Conservation (phyloP, 2,113 vertebrate species). For the Halichoeres trimaculatus region DNA sequence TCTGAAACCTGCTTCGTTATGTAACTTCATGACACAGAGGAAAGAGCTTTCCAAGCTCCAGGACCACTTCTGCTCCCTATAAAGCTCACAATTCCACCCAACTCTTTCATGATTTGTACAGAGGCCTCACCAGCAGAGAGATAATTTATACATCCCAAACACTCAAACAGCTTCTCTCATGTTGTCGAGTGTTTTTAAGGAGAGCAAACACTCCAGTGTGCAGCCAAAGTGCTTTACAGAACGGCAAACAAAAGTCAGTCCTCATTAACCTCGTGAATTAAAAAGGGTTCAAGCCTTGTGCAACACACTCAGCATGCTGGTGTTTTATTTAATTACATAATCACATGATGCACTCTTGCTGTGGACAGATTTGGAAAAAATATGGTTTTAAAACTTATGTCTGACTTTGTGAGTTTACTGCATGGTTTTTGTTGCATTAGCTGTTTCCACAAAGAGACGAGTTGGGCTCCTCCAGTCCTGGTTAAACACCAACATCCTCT, state of each 20-base stretch:
- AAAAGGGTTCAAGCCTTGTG: background rate
- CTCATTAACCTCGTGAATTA: slow-evolving; percentile 23
- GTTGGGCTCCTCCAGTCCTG: too few relatives aligned
- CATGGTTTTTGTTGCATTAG: too few relatives aligned
- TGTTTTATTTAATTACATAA: background rate
- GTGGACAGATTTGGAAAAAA: too few relatives aligned
- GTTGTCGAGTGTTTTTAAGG: slow-evolving; percentile 5
- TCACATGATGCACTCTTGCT: background rate
- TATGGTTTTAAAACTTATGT: too few relatives aligned
- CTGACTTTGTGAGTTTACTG: too few relatives aligned
- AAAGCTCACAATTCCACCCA: background rate
- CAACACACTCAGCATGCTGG: background rate
- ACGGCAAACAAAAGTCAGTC: slow-evolving; percentile 7
- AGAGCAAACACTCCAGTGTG: background rate
- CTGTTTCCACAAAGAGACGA: too few relatives aligned
- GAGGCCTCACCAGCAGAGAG: background rate
- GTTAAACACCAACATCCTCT: background rate
- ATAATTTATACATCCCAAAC: background rate
- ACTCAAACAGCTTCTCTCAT: background rate
- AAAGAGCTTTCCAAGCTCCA: slow-evolving; percentile 4
- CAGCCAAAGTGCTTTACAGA: slow-evolving; percentile 6
- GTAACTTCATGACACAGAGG: background rate
- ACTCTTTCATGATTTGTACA: slow-evolving; percentile 2
- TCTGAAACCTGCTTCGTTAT: slow-evolving; percentile 5
- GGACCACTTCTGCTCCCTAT: background rate